phyloP scores from a whole-genome alignment of 2,113 vertebrate genomes.

The Siphamia tubifer region DNA sequence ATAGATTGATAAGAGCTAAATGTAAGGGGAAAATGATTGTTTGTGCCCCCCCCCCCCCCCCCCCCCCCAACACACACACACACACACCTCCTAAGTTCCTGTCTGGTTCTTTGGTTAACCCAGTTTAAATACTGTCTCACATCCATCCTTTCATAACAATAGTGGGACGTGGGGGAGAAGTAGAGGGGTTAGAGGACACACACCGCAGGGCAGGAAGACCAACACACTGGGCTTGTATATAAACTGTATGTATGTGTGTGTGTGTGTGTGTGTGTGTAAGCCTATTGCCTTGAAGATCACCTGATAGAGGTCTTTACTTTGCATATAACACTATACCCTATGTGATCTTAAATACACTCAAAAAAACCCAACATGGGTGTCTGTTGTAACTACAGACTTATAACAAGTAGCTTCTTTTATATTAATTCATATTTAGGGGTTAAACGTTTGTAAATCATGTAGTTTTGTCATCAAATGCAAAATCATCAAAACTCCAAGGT shows the following conservation, averaged over 20 bases:
- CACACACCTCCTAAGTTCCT: constrained; percentile 67
- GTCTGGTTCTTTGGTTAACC: constrained; percentile 55
- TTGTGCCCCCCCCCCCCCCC: constrained; percentile 48
- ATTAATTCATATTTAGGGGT: no score
- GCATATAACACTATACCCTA: no score
- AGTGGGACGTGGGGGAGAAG: neutral
- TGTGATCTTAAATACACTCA: no score
- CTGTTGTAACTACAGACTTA: no score
- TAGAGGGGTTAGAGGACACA: constrained; percentile 6
- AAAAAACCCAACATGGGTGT: no score
- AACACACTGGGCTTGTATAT: neutral
- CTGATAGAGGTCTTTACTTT: no score
- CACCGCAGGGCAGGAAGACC: constrained; percentile 8
- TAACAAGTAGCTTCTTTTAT: no score
- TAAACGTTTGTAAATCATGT: no score
- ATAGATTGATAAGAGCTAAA: constrained; percentile 58
- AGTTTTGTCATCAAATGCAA: no score
- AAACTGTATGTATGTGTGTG: neutral
- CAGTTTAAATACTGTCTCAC: constrained; percentile 62
- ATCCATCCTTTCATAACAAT: constrained; percentile 72
- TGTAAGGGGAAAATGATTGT: constrained; percentile 60
- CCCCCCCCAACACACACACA: no score
- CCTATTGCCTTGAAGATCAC: neutral
- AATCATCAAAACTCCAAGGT: no score
- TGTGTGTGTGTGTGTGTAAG: neutral